A percentile compares a stretch with the other conserved stretches of the same genome.
These are phyloP conservation scores for Lycorma delicatula DNA, from an alignment of 1,140 invertebrate genomes.

Conservation along the genomic window DNA sequence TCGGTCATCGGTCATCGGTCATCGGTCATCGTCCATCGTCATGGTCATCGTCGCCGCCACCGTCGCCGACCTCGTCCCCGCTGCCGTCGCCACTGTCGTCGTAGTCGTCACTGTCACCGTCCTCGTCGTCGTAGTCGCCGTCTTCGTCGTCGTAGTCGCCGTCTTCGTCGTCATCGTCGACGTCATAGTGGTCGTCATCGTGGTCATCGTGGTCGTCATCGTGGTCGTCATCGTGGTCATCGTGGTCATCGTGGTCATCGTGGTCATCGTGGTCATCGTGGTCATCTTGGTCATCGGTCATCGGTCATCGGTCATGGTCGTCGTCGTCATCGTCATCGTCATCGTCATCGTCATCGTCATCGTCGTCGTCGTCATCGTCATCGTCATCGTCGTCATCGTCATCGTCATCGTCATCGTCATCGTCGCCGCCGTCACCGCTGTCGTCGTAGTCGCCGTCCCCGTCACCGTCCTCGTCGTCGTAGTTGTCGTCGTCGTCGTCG, in stretches of 20 bases:
- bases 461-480: conserved; percentile 33
- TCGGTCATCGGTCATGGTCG: too few species aligned
- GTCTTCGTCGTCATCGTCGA: conserved; percentile 1
- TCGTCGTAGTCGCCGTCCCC: conserved; percentile 2
- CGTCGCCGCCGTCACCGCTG: neutral
- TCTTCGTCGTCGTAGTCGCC: conserved; percentile 9
- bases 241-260: neutral
- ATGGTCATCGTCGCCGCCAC: neutral
- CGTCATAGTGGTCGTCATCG: neutral
- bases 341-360: neutral
- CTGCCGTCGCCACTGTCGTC: neutral
- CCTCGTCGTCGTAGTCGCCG: neutral
- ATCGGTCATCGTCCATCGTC: neutral
- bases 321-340: neutral
- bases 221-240: neutral
- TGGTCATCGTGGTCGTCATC: neutral
- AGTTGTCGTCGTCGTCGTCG: conserved; percentile 40
- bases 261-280: neutral
- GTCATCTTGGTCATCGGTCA: neutral
- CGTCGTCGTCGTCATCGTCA: neutral
- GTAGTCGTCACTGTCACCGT: neutral
- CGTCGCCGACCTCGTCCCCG: neutral
- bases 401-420: conserved; percentile 11
- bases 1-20: too few species aligned
- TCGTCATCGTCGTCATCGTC: conserved; percentile 3